phyloP scores from a whole-genome alignment of 1,140 invertebrate species.

The Parapsyche elsis region DNA sequence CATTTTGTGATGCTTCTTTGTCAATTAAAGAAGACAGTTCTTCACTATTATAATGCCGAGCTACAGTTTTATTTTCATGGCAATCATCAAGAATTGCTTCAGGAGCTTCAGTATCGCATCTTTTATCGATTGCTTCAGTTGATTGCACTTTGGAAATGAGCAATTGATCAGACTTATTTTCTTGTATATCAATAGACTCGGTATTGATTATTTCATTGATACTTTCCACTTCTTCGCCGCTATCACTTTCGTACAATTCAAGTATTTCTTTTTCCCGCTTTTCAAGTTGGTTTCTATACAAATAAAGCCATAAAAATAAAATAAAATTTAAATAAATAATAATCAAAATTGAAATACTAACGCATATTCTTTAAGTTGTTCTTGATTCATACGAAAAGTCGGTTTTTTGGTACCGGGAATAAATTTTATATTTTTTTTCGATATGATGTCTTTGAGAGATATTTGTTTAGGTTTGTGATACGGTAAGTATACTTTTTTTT shows the following conservation, averaged over 20 bases:
- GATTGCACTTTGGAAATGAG: neutral
- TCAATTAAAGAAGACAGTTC: too few species aligned
- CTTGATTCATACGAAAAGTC: slow-evolving; percentile 68
- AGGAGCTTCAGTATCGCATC: too few species aligned
- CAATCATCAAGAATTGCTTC: too few species aligned
- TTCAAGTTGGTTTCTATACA: slow-evolving; percentile 66
- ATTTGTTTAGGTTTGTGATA: slow-evolving; percentile 82
- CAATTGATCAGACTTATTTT: neutral
- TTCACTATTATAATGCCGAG: too few species aligned
- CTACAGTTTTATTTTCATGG: too few species aligned
- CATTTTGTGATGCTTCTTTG: too few species aligned
- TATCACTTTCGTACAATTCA: slow-evolving; percentile 71
- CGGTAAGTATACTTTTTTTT: slow-evolving; percentile 76
- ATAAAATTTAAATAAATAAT: neutral
- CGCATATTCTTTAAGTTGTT: slow-evolving; percentile 69
- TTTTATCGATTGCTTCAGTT: too few species aligned
- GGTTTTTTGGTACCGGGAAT: slow-evolving; percentile 61
- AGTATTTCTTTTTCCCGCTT: slow-evolving; percentile 71
- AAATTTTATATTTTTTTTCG: slow-evolving; percentile 60
- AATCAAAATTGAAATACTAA: slow-evolving; percentile 62
- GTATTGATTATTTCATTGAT: neutral
- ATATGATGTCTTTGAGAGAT: slow-evolving; percentile 77
- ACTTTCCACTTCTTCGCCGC: slow-evolving; percentile 48
- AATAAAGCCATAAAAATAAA: slow-evolving; percentile 21
- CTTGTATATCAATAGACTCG: neutral